Evolutionary conservation across 1,140 invertebrate genomes (phyloP).

Genomic region (Drosophila chauvacae): DNA sequence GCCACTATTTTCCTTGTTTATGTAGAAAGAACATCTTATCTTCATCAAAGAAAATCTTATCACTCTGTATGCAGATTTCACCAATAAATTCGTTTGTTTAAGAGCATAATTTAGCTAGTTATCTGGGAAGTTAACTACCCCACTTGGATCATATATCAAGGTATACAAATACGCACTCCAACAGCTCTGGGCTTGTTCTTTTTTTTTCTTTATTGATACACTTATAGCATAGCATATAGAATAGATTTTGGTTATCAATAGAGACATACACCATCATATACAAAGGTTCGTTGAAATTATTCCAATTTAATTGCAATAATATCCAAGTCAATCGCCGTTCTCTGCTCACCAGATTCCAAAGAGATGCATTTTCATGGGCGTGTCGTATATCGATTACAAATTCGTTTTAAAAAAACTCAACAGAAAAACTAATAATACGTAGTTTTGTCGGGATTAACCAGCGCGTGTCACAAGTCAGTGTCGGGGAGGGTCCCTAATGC

Average conservation of each 20-base stretch:
- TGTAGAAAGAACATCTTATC: not conserved
- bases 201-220: constrained; percentile 64
- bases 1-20: not conserved
- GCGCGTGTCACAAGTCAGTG: constrained; percentile 10
- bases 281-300: constrained; percentile 72
- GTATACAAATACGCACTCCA: not conserved
- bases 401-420: constrained; percentile 23
- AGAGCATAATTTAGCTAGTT: not conserved
- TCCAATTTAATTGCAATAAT: constrained; percentile 81
- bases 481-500: constrained; percentile 1
- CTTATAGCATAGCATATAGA: constrained; percentile 62
- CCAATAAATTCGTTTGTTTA: not conserved
- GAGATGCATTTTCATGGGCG: constrained; percentile 22
- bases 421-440: constrained; percentile 27
- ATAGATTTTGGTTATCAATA: constrained; percentile 57
- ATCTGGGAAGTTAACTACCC: not conserved
- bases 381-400: constrained; percentile 37
- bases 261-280: constrained; percentile 75
- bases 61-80: not conserved
- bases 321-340: constrained; percentile 52
- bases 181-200: constrained; percentile 29
- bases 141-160: too few species aligned
- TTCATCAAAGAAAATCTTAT: too few species aligned
- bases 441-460: constrained; percentile 2
- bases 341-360: constrained; percentile 45